Base-by-base conservation (phyloP, 2,113 vertebrate genomes). In the Cottus gobio region DNA sequence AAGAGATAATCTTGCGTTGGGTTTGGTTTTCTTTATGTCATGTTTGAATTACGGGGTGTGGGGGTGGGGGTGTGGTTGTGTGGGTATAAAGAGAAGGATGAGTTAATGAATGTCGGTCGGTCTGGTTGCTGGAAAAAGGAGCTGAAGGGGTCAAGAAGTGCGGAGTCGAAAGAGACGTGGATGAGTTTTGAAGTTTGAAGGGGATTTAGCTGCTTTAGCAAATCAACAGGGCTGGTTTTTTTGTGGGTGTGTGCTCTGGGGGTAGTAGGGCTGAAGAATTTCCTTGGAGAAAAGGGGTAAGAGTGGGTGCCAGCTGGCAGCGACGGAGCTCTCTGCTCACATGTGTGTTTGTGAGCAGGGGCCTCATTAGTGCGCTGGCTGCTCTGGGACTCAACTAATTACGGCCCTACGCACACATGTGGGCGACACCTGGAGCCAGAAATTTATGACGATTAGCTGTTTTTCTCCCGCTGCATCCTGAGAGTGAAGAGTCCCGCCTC, bases 351-450 rank as follows among this genome's bases (percentile, higher is more conserved):
- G 68, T 64, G 87, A 90, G 86, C 58, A 0, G 79, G 85, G 86
- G 80, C 71, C 89, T 94, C 91, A 91, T 95, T 93, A 94, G 84
- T 52, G 70, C 24, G 67, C 68, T 84, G 61, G 67, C 85, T 80
- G 87, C 90, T 83, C 74, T 18, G 72, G 79, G 75, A 74, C 65
- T 80, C 83, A 85, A 78, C 82, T 94, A 91, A 91, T 93, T 92
- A 89, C 69, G 75, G 71, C 63, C 54, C 11, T 13, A 6, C 15
- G 36, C 72, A 39, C 90, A 92, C 94, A 94, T 90, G 87, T 94
- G 93, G 75, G 50, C 24, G 72, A 92, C 94, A 94, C 92, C 94
- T 95, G 95, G 91, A 84, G 77, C 42, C 78, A 86, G 63, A 67
- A 82, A 90, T 72, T 28, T 71, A 65, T 24, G 82, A 60, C 16